Percentiles rank a stretch among this genome's conserved stretches.
These are phyloP conservation scores for Marronus borbonicus DNA, from an alignment of 2,888 invertebrate species.

Conservation along the genomic window DNA sequence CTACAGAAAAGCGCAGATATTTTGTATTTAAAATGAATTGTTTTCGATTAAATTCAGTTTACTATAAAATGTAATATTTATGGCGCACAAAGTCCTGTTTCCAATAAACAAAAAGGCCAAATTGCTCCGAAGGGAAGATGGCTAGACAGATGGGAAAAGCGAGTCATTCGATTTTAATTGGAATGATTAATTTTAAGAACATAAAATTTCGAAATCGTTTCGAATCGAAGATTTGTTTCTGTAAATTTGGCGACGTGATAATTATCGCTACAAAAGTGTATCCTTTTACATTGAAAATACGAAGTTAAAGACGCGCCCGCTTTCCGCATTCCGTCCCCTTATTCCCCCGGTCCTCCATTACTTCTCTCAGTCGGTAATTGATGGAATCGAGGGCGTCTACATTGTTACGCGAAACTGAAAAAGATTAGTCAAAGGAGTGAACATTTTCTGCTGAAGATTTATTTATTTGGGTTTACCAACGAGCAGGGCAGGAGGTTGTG, in stretches of 20 bases:
- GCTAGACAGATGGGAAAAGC: not conserved
- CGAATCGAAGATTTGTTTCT: constrained; percentile 12
- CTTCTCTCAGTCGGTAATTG: constrained; percentile 20
- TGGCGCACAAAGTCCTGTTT: too few species aligned
- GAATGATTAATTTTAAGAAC: constrained; percentile 20
- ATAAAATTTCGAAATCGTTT: not conserved
- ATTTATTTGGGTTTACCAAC: constrained; percentile 42
- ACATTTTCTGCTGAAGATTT: constrained; percentile 37
- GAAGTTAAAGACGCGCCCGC: not conserved
- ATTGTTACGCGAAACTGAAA: constrained; percentile 37
- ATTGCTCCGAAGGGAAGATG: too few species aligned
- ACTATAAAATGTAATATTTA: too few species aligned
- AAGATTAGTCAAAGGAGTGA: constrained; percentile 42
- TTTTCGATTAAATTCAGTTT: too few species aligned
- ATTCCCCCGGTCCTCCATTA: not conserved
- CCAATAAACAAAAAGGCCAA: too few species aligned
- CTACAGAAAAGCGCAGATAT: too few species aligned
- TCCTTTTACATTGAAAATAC: constrained; percentile 4
- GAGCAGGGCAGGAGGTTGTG: not conserved
- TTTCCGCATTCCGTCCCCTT: not conserved
- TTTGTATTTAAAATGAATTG: too few species aligned
- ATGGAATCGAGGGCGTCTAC: constrained; percentile 27
- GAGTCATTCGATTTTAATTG: constrained; percentile 17
- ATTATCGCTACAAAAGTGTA: constrained; percentile 19
- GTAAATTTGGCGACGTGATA: constrained; percentile 11